Evolutionary conservation across 2,113 vertebrate genomes (phyloP), one percentile per base, ranked within the genome.

Genomic region (Tragelaphus scriptus): DNA sequence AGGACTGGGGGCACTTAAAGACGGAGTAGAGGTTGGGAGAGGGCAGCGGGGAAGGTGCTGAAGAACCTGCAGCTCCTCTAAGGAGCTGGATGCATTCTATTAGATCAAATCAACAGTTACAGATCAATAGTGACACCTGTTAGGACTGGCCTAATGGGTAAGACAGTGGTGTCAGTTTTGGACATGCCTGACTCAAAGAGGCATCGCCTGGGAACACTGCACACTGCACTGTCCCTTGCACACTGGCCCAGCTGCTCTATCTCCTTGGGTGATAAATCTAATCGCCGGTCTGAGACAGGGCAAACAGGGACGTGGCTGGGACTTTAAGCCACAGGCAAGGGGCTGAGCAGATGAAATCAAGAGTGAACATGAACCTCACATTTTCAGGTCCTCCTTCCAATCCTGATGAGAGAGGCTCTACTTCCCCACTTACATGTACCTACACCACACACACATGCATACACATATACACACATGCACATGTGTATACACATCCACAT

Each of bases 11-110:
- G 47, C 5, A 14, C 17, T 23, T 65, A 21, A 63, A 65, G 40
- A 26, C 2, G 0, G 7, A 81, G 28, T 15, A 10, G 30, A 28
- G 12, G 5, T 23, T 17, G 21, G 40, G 1, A 49, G 11, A 0
- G 12, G 15, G 17, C 40, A 28, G 28, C 3, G 1, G 11, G 28
- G 14, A 11, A 6, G 12, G 11, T 32, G 28, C 19, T 40, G 23
- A 23, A 16, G 26, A 88, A 17, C 2, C 10, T 63, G 77, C 19
- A 47, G 25, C 25, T 68, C 55, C 93, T 68, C 49, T 21, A 26
- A 90, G 84, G 47, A 85, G 65, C 30, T 25, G 30, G 6, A 28
- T 19, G 15, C 25, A 51, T 51, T 28, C 65, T 55, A 17, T 32
- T 55, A 19, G 53, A 47, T 94, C n/a, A 36, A 65, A 96, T 65